These are phyloP conservation scores for Achroia grisella DNA, from an alignment of 1,140 invertebrate species.

Conservation along the genomic window DNA sequence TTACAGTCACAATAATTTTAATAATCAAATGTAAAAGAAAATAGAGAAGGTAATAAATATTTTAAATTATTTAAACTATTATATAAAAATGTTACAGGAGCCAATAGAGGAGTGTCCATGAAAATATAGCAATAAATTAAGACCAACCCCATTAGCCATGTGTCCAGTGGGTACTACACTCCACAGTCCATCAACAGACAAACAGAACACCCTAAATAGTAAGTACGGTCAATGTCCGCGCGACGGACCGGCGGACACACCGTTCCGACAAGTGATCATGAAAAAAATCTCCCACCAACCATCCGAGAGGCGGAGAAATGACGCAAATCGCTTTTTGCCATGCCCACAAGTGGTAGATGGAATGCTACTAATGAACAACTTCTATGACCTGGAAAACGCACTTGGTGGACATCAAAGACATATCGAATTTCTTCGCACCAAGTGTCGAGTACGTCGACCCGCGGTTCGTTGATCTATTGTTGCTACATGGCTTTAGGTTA, in stretches of 20 bases:
- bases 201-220: conserved; percentile 50
- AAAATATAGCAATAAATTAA: not conserved
- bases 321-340: conserved; percentile 54
- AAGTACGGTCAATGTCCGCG: conserved; percentile 59
- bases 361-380: conserved; percentile 39
- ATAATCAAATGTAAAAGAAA: too few relatives aligned
- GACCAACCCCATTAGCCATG: not conserved
- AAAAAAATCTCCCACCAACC: conserved; percentile 42
- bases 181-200: conserved; percentile 9
- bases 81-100: too few relatives aligned
- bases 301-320: conserved; percentile 41
- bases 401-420: conserved; percentile 18
- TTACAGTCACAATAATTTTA: too few relatives aligned
- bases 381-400: conserved; percentile 22
- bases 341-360: conserved; percentile 24
- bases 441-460: conserved; percentile 23
- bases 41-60: too few relatives aligned
- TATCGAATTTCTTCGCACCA: conserved; percentile 29
- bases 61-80: too few relatives aligned
- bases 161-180: conserved; percentile 3
- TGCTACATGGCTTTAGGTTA: not conserved
- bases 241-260: conserved; percentile 30
- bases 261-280: conserved; percentile 49
- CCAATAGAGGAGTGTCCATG: not conserved
- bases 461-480: conserved; percentile 14